Percentiles rank a stretch among this genome's conserved stretches.
These are phyloP conservation scores for Dascillus cervinus DNA, from an alignment of 2,888 invertebrate genomes.

Conservation along the genomic window DNA sequence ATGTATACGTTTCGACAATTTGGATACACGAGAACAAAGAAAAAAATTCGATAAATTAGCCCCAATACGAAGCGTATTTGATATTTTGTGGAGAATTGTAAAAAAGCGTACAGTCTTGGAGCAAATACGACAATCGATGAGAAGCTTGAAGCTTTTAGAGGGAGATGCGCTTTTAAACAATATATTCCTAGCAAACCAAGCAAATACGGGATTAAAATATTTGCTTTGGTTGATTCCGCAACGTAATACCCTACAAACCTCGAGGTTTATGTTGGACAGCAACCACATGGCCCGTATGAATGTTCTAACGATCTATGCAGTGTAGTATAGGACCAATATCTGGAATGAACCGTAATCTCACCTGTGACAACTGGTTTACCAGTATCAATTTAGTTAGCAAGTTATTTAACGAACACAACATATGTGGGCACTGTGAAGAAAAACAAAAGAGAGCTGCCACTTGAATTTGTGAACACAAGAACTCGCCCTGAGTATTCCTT, in stretches of 20 bases:
- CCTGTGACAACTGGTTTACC: not conserved
- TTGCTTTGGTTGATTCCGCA: slow-evolving; percentile 4
- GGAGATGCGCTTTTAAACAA: too few relatives aligned
- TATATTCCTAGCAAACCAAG: too few relatives aligned
- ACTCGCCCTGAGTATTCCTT: slow-evolving; percentile 1
- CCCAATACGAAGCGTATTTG: too few relatives aligned
- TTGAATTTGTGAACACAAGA: too few relatives aligned
- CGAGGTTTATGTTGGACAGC: too few relatives aligned
- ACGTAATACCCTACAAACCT: too few relatives aligned
- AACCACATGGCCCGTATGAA: slow-evolving; percentile 1
- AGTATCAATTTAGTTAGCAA: too few relatives aligned
- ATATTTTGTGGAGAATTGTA: not conserved
- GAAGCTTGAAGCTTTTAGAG: slow-evolving; percentile 1
- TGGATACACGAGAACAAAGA: slow-evolving; percentile 1
- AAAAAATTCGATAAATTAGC: too few relatives aligned
- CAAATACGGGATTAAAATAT: slow-evolving; percentile 1
- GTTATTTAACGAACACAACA: not conserved
- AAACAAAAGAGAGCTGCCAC: too few relatives aligned
- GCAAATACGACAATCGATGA: too few relatives aligned
- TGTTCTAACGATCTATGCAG: not conserved
- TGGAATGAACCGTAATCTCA: not conserved
- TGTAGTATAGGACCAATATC: slow-evolving; percentile 1
- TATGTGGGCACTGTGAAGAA: too few relatives aligned
- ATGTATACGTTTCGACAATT: slow-evolving; percentile 3
- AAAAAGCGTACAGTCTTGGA: slow-evolving; percentile 1